A percentile compares a stretch with the other conserved stretches of the same genome.
phyloP scores from a whole-genome alignment of 2,888 invertebrate genomes.

The Sarcophaga subvicina region DNA sequence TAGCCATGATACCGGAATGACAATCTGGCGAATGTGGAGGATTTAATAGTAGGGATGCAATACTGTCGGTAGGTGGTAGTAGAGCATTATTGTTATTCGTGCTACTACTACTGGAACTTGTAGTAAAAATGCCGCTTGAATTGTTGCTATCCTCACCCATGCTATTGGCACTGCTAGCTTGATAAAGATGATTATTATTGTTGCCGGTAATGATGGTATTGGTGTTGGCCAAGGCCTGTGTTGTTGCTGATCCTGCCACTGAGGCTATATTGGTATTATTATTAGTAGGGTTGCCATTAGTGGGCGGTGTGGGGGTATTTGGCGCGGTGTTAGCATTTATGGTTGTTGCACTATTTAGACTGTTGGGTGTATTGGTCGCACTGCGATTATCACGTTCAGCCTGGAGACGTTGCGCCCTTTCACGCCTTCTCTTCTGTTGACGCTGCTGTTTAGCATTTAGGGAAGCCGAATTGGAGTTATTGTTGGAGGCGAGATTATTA shows the following conservation, averaged over 20 bases:
- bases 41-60: slow-evolving; percentile 79
- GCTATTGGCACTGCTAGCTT: slow-evolving; percentile 78
- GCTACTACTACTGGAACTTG: slow-evolving; percentile 79
- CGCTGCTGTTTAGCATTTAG: slow-evolving; percentile 81
- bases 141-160: slow-evolving; percentile 81
- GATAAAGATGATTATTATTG: slow-evolving; percentile 73
- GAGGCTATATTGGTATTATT: slow-evolving; percentile 71
- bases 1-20: slow-evolving; percentile 79
- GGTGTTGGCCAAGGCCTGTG: slow-evolving; percentile 67
- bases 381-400: slow-evolving; percentile 88
- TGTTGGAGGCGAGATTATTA: slow-evolving; percentile 55
- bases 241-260: slow-evolving; percentile 71
- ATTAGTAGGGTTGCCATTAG: slow-evolving; percentile 42
- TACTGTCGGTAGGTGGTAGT: slow-evolving; percentile 80
- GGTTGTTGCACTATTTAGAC: slow-evolving; percentile 64
- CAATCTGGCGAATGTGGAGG: slow-evolving; percentile 80
- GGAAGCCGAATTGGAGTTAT: slow-evolving; percentile 71
- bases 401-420: slow-evolving; percentile 95
- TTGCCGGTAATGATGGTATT: slow-evolving; percentile 71
- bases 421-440: slow-evolving; percentile 92
- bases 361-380: slow-evolving; percentile 69
- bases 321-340: slow-evolving; percentile 61
- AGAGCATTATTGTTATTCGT: slow-evolving; percentile 78
- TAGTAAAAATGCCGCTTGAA: slow-evolving; percentile 80
- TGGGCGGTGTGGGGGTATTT: slow-evolving; percentile 25